Evolutionary conservation across 2,888 invertebrate species (phyloP), one percentile per base, ranked within the genome.

Genomic region (Cordylochernes scorpioides): DNA sequence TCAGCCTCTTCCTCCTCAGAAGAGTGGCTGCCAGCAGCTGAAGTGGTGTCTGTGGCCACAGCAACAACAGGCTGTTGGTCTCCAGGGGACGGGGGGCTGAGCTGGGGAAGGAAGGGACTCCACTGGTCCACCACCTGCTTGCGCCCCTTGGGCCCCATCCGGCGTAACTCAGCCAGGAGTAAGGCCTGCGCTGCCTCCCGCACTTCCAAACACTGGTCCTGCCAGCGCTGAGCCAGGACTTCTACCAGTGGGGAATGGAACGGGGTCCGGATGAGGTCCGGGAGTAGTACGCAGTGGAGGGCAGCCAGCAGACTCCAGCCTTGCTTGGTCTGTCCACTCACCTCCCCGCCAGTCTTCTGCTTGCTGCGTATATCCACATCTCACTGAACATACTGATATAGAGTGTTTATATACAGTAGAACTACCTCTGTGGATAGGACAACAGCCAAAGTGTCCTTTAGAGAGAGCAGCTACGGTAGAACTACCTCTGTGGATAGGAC

Each of bases 271-370:
- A 62, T 44, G 46, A 57, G 33, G 45, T 94, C 91, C 0, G 94
- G 91, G 34, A 97, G 58, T 26, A 91, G 61, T 15, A 94, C 84
- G 47, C 91, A 91, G 54, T 97, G 94, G 27, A 94, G 61, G 0
- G 94, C 86, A 1, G 94, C 88, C 30, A 94, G 58, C 13, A 88
- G 60, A 15, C 84, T 86, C 94, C 97, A 97, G 39, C 88, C 88
- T 51, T 88, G 84, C 53, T 86, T 88, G 43, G 86, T 82, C 53
- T 82, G 78, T n/a, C n/a, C n/a, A n/a, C n/a, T n/a, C n/a, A n/a
- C n/a, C n/a, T n/a, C n/a, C n/a, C n/a, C n/a, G n/a, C n/a, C n/a
- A n/a, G n/a, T 0, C n/a, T n/a, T n/a, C n/a, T 77, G 73, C 48
- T 78, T 80, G 17, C 13, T 18, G 13, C n/a, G 12, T 17, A 5